These are phyloP conservation scores for Ceratosolen solmsi DNA, from an alignment of 1,140 invertebrate genomes.

Conservation along the genomic window DNA sequence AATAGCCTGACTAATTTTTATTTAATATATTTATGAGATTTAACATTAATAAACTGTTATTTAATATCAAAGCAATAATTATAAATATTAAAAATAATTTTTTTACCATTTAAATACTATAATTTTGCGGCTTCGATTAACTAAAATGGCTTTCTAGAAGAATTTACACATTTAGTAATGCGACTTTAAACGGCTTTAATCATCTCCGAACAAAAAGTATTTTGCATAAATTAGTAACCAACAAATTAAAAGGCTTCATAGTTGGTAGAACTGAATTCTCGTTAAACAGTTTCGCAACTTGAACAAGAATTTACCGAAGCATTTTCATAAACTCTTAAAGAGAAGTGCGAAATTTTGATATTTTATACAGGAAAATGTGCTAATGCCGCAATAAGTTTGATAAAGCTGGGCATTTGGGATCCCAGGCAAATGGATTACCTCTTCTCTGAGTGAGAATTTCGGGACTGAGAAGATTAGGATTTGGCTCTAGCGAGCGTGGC, in stretches of 20 bases:
- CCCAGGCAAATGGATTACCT: conserved; percentile 71
- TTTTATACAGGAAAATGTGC: background rate
- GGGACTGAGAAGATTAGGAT: conserved; percentile 86
- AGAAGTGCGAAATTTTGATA: conserved; percentile 5
- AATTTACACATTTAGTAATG: no score
- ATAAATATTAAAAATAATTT: no score
- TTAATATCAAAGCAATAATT: no score
- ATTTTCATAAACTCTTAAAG: background rate
- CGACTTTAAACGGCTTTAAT: background rate
- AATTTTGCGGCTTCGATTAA: no score
- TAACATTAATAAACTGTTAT: no score
- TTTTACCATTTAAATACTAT: no score
- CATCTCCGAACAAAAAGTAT: no score
- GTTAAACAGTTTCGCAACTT: background rate
- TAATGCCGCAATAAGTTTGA: conserved; percentile 34
- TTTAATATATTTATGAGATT: no score
- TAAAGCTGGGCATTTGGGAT: conserved; percentile 29
- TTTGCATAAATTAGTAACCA: no score
- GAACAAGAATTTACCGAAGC: background rate
- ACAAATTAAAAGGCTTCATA: background rate
- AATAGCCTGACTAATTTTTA: no score
- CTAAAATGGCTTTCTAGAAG: no score
- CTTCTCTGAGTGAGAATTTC: conserved; percentile 83
- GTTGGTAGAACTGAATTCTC: background rate
- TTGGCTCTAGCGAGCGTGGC: conserved; percentile 80